A percentile compares a stretch with the other conserved stretches of the same genome.
These are phyloP conservation scores for Selene dorsalis DNA, from an alignment of 2,797 vertebrate species.

Conservation along the genomic window DNA sequence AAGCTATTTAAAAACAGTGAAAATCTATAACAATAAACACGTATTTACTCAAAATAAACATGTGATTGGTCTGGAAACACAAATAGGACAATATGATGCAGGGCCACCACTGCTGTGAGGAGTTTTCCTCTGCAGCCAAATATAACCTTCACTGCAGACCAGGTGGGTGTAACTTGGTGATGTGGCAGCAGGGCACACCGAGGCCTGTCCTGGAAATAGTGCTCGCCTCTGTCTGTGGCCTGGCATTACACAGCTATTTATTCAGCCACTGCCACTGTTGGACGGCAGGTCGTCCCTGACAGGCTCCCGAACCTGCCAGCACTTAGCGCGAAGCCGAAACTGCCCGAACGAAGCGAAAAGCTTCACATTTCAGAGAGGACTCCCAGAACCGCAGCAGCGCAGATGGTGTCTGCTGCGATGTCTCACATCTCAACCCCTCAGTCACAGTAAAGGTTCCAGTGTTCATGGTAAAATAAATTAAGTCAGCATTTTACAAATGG, in stretches of 20 bases:
- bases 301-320: slow-evolving; percentile 36
- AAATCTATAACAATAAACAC: too few species aligned
- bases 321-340: slow-evolving; percentile 21
- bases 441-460: slow-evolving; percentile 7
- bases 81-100: background rate
- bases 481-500: slow-evolving; percentile 56
- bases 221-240: slow-evolving; percentile 31
- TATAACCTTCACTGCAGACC: slow-evolving; percentile 9
- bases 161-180: slow-evolving; percentile 68
- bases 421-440: slow-evolving; percentile 45
- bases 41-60: too few species aligned
- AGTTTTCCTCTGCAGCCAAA: slow-evolving; percentile 19
- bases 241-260: slow-evolving; percentile 54
- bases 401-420: slow-evolving; percentile 35
- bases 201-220: slow-evolving; percentile 59
- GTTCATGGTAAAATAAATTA: slow-evolving; percentile 27
- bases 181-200: slow-evolving; percentile 65
- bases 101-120: slow-evolving; percentile 6
- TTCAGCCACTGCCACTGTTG: slow-evolving; percentile 30
- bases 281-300: slow-evolving; percentile 25
- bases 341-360: slow-evolving; percentile 2
- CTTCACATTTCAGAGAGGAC: slow-evolving; percentile 37
- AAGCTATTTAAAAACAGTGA: too few species aligned
- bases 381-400: slow-evolving; percentile 11
- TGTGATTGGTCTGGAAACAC: background rate